Conservation (phyloP, 2,113 vertebrate species). For the Neoarius graeffei region DNA sequence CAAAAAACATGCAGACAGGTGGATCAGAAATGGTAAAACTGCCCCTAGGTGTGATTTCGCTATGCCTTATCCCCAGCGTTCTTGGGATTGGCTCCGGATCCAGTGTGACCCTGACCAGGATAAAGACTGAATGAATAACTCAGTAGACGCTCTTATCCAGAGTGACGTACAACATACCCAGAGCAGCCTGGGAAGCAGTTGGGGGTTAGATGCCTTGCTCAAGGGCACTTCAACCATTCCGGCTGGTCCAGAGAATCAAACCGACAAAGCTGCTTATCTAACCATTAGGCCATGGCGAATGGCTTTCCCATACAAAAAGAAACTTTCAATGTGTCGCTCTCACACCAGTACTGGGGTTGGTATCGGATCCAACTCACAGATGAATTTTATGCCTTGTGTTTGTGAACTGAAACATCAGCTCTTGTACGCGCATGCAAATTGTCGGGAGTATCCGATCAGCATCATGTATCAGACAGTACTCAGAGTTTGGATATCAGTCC, state of each 20-base stretch:
- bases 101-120: neutral
- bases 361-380: neutral
- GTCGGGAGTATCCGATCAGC: neutral
- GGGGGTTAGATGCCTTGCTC: too few relatives aligned
- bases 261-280: too few relatives aligned
- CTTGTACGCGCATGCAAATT: too few relatives aligned
- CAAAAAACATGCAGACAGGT: neutral
- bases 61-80: neutral
- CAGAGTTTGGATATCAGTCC: neutral
- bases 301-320: too few relatives aligned
- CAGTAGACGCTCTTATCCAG: too few relatives aligned
- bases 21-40: neutral
- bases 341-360: neutral
- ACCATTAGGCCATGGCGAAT: too few relatives aligned
- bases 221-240: too few relatives aligned
- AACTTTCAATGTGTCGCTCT: too few relatives aligned
- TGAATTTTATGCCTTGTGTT: neutral
- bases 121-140: too few relatives aligned
- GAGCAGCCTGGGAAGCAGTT: too few relatives aligned
- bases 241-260: too few relatives aligned
- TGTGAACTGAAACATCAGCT: neutral
- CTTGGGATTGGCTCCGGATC: neutral
- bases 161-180: too few relatives aligned
- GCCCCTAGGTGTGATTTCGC: neutral
- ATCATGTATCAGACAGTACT: neutral